A percentile compares a stretch with the other conserved stretches of the same genome.
phyloP scores from a whole-genome alignment of 1,140 invertebrate species.

The Xylocopa sonorina region DNA sequence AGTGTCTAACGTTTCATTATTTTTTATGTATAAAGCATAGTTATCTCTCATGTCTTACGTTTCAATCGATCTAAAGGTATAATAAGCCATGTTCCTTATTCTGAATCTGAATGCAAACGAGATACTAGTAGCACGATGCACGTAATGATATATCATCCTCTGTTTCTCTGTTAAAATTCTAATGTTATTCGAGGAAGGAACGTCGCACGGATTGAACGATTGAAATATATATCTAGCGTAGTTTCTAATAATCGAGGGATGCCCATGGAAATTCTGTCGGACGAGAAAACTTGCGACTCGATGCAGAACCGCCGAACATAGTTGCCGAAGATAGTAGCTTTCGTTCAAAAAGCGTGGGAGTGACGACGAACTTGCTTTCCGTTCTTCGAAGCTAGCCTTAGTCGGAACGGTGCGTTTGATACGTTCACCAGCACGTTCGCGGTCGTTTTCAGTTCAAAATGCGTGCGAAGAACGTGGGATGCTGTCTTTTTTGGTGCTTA shows the following conservation, averaged over 20 bases:
- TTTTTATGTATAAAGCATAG: neutral
- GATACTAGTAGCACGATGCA: neutral
- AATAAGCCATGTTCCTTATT: neutral
- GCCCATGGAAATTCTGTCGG: neutral
- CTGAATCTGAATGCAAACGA: neutral
- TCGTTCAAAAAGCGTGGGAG: conserved; percentile 53
- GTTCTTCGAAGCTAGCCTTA: conserved; percentile 9
- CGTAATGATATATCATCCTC: neutral
- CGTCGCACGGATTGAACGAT: neutral
- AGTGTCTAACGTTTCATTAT: neutral
- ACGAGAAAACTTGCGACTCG: too few species aligned
- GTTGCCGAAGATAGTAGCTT: conserved; percentile 32
- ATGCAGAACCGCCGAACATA: conserved; percentile 31
- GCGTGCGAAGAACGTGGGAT: conserved; percentile 40
- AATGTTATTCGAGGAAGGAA: neutral
- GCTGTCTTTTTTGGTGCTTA: conserved; percentile 58
- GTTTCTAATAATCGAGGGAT: neutral
- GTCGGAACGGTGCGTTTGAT: conserved; percentile 22
- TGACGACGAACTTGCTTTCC: conserved; percentile 30
- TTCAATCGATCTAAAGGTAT: neutral
- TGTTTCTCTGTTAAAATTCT: neutral
- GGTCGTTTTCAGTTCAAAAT: conserved; percentile 10
- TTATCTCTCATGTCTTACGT: neutral
- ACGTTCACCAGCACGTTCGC: neutral
- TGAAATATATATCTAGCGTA: too few species aligned